phyloP scores from a whole-genome alignment of 2,113 vertebrate species.

The Calonectris borealis region DNA sequence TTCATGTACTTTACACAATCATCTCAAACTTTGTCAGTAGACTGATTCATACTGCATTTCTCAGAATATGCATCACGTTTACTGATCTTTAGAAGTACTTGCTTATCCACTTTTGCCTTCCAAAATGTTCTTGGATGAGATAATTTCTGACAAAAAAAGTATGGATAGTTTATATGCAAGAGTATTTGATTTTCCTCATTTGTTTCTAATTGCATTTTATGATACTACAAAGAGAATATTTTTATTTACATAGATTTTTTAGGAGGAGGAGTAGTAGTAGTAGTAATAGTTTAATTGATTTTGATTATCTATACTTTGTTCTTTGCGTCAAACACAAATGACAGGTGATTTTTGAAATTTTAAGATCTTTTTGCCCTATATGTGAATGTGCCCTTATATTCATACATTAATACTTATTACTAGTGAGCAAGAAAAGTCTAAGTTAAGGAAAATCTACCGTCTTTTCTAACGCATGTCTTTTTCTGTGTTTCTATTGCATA shows the following conservation, averaged over 20 bases:
- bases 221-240: not conserved
- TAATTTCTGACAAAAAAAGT: not conserved
- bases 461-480: not conserved
- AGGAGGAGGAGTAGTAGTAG: not conserved
- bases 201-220: not conserved
- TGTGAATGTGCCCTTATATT: too few species aligned
- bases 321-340: not conserved
- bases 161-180: not conserved
- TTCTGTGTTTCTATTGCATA: not conserved
- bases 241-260: not conserved
- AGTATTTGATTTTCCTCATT: not conserved
- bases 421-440: not conserved
- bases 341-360: not conserved
- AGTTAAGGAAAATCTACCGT: not conserved
- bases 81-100: not conserved
- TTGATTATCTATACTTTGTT: not conserved
- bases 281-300: not conserved
- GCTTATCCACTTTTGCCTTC: not conserved
- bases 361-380: not conserved
- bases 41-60: not conserved
- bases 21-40: not conserved
- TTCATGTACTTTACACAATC: not conserved
- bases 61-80: not conserved
- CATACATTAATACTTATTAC: not conserved
- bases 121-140: not conserved